These are phyloP conservation scores for Mus pahari DNA, from an alignment of 2,113 vertebrate species.

Conservation along the genomic window DNA sequence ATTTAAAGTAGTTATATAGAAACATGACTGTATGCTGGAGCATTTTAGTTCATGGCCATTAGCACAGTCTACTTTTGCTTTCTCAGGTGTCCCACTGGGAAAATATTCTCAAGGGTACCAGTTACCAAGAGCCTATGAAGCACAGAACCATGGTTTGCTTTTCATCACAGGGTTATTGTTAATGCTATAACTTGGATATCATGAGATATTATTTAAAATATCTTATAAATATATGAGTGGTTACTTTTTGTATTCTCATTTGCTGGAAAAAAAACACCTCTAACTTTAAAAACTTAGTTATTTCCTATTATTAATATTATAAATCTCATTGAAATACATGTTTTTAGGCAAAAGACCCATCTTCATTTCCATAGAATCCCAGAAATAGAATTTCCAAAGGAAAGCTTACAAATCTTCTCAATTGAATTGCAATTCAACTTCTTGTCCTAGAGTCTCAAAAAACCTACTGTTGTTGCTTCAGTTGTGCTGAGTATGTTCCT, in stretches of 20 bases:
- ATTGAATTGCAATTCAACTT: background rate
- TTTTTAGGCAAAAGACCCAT: background rate
- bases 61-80: background rate
- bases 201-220: slow-evolving; percentile 33
- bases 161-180: slow-evolving; percentile 2
- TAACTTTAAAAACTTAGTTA: background rate
- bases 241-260: slow-evolving; percentile 17
- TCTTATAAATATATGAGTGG: slow-evolving; percentile 14
- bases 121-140: background rate
- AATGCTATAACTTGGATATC: background rate
- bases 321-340: background rate
- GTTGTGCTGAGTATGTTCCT: background rate
- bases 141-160: background rate
- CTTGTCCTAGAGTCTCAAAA: background rate
- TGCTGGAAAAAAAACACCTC: background rate
- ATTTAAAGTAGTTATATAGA: background rate
- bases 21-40: background rate
- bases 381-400: slow-evolving; percentile 7
- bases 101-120: background rate
- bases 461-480: background rate
- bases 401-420: background rate
- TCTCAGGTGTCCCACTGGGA: background rate
- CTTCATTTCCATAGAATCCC: background rate
- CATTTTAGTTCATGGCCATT: background rate
- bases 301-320: slow-evolving; percentile 35